Base-by-base conservation (phyloP, 2,888 invertebrate species). In the Odontocolon sp. region DNA sequence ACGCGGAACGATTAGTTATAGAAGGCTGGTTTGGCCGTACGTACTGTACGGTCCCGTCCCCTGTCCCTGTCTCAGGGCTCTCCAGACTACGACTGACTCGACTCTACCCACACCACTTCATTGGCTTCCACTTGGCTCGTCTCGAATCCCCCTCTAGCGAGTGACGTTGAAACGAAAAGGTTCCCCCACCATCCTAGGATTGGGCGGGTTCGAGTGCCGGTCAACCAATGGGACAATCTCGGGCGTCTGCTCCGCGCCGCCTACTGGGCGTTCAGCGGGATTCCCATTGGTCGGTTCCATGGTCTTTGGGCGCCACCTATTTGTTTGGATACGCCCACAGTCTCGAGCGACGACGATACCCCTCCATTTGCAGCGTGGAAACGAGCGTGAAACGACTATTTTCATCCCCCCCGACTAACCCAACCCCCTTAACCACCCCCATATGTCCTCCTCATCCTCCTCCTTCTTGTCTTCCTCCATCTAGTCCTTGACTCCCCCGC, bases 111-210 rank as follows among this genome's bases (percentile, higher is more conserved):
- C 89, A 90, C 90, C 87, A 89, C 87, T 87, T 87, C 87, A 88
- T 82, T 86, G 85, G 83, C 80, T 86, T 83, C 85, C 77, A 80
- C 83, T 82, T 79, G 80, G 69, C 83, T 80, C 86, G 91, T 91
- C 90, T 88, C 91, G 91, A 91, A 91, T 91, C 91, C 91, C 89
- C 91, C 87, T 90, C 91, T 90, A 87, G 90, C 83, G 90, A 90
- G 91, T 91, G 81, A 91, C 91, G 90, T 91, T 88, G 91, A 91
- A 91, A 91, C 88, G 91, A 89, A 92, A 91, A 89, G 86, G 47
- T 54, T 5, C 83, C 81, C 91, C 92, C 87, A 91, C 91, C 87
- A 83, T 69, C 2, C 16, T 84, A 86, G 81, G 88, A 40, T 0
- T 9, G 80, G 92, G 92, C 89, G 91, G 91, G 82, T 80, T 42